Conservation (phyloP, 2,113 vertebrate species). For the Python bivittatus region DNA sequence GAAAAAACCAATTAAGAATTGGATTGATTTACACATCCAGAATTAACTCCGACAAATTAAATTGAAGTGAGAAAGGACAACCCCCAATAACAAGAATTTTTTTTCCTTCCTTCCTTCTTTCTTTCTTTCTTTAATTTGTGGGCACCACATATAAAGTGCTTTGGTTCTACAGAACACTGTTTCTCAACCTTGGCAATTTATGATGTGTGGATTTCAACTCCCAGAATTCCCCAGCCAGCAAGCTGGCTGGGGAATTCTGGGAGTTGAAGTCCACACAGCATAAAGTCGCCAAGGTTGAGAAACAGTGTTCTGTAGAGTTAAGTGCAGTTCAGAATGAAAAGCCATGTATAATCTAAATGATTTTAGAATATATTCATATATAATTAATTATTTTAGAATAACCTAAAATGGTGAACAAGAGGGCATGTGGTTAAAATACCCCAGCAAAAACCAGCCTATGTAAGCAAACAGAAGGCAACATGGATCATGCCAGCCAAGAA, state of each 20-base stretch:
- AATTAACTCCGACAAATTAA: not conserved
- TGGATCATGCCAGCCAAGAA: not conserved
- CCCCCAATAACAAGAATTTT: not conserved
- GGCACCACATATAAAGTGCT: not conserved
- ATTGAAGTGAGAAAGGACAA: not conserved
- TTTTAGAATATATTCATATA: too few relatives aligned
- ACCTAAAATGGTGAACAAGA: not conserved
- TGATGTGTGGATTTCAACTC: not conserved
- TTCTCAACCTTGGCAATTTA: too few relatives aligned
- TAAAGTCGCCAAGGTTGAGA: too few relatives aligned
- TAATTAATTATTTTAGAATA: too few relatives aligned
- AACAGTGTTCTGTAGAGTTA: not conserved
- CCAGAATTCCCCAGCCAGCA: not conserved
- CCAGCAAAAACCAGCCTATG: not conserved
- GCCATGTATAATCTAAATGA: too few relatives aligned
- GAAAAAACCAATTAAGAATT: not conserved
- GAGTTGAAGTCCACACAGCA: not conserved
- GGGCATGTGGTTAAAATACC: not conserved
- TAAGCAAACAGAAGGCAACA: not conserved
- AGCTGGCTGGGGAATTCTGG: not conserved
- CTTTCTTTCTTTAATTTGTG: not conserved
- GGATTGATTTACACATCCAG: not conserved
- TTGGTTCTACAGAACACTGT: not conserved
- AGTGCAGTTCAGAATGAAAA: not conserved
- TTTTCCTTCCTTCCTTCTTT: too few relatives aligned